These are phyloP conservation scores for Calephelis perditalis DNA, from an alignment of 2,888 invertebrate species.

Conservation along the genomic window DNA sequence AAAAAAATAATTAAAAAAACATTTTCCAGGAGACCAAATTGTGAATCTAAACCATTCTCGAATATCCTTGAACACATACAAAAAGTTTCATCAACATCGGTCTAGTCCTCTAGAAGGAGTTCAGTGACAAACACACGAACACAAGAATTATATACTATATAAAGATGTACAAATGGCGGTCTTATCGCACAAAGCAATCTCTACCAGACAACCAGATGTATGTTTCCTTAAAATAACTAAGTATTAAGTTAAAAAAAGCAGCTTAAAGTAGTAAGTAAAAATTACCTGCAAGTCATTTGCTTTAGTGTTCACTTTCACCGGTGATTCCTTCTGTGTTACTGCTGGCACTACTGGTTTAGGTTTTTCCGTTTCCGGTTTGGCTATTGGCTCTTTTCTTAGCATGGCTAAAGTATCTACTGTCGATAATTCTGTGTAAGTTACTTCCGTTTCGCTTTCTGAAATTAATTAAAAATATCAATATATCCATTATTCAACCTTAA, in stretches of 20 bases:
- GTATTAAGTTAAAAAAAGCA: background rate
- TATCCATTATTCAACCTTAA: slow-evolving; percentile 1
- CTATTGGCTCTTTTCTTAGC: slow-evolving; percentile 31
- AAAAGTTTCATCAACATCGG: no score
- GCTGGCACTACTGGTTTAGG: slow-evolving; percentile 5
- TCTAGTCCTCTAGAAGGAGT: no score
- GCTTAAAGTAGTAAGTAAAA: background rate
- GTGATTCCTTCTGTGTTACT: background rate
- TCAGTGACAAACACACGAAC: no score
- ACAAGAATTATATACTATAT: no score
- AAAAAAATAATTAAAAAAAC: no score
- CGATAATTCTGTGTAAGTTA: slow-evolving; percentile 42
- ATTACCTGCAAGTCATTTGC: slow-evolving; percentile 34
- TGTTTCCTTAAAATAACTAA: background rate
- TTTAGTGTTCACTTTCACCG: slow-evolving; percentile 18
- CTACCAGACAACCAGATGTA: no score
- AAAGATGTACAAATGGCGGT: no score
- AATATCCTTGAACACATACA: no score
- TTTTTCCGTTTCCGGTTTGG: slow-evolving; percentile 19
- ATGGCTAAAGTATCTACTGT: slow-evolving; percentile 42
- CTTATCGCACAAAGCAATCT: no score
- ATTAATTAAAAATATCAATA: slow-evolving; percentile 11
- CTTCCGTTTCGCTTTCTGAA: slow-evolving; percentile 50
- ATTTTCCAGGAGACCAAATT: no score
- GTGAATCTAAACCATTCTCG: no score